These are phyloP conservation scores for Hesperia comma DNA, from an alignment of 2,888 invertebrate genomes.

Conservation along the genomic window DNA sequence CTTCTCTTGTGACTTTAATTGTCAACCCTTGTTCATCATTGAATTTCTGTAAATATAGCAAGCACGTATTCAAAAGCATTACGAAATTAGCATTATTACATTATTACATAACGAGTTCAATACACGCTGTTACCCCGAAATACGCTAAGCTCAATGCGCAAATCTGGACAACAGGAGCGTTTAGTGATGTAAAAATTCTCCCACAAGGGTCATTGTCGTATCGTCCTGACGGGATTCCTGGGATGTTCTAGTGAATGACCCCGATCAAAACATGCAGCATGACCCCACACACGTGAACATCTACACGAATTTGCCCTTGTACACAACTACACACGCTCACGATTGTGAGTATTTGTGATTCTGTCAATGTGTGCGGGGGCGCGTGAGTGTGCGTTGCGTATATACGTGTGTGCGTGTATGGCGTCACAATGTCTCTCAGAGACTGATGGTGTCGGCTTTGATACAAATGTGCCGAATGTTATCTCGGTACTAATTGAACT, in stretches of 20 bases:
- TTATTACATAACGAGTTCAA: constrained; percentile 23
- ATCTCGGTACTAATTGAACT: not conserved
- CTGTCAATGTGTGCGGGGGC: constrained; percentile 31
- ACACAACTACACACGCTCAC: constrained; percentile 3
- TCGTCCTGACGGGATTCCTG: constrained; percentile 50
- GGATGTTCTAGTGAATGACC: constrained; percentile 53
- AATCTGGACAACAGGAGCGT: constrained; percentile 23
- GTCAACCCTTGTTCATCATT: too few species aligned
- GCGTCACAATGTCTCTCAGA: constrained; percentile 45
- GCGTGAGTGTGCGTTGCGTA: constrained; percentile 1
- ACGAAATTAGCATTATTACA: too few species aligned
- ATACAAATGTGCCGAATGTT: constrained; percentile 36
- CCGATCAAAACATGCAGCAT: constrained; percentile 45
- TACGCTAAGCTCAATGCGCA: constrained; percentile 11
- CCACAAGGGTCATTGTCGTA: constrained; percentile 51
- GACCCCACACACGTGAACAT: constrained; percentile 29
- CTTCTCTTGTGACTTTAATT: too few species aligned
- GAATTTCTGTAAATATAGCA: too few species aligned
- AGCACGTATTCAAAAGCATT: too few species aligned
- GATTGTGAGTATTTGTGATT: constrained; percentile 17
- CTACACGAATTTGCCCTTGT: constrained; percentile 10
- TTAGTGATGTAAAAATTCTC: constrained; percentile 35
- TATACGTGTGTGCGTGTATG: constrained; percentile 14
- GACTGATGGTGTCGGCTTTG: constrained; percentile 35
- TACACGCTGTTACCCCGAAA: constrained; percentile 13